These are phyloP conservation scores for Narcine bancroftii DNA, from an alignment of 2,113 vertebrate genomes.

Conservation along the genomic window DNA sequence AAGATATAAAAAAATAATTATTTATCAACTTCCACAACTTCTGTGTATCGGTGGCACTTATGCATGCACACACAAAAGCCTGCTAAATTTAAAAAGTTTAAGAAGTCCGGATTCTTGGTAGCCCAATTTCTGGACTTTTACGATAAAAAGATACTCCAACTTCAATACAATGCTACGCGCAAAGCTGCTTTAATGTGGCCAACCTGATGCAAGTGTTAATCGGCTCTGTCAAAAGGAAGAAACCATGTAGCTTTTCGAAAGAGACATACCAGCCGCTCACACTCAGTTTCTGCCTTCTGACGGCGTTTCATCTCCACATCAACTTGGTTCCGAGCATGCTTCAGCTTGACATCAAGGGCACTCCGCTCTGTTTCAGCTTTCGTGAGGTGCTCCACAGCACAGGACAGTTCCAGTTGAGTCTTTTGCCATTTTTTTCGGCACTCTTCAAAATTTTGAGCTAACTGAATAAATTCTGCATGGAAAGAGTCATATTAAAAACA, in stretches of 20 bases:
- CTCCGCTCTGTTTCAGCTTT: conserved; percentile 77
- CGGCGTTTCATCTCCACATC: conserved; percentile 90
- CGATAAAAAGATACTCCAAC: not conserved
- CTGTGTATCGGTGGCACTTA: too few species aligned
- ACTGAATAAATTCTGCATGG: conserved; percentile 78
- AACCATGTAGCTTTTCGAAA: not conserved
- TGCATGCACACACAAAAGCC: too few species aligned
- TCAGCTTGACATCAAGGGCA: conserved; percentile 87
- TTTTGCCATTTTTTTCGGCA: conserved; percentile 70
- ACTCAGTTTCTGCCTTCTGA: conserved; percentile 84
- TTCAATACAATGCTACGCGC: not conserved
- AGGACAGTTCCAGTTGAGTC: conserved; percentile 66
- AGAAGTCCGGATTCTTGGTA: too few species aligned
- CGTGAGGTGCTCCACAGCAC: conserved; percentile 74
- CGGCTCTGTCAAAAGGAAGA: not conserved
- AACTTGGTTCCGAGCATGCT: conserved; percentile 94
- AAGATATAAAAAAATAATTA: too few species aligned
- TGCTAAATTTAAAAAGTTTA: too few species aligned
- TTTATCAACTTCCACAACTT: too few species aligned
- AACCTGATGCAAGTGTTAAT: not conserved
- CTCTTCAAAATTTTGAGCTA: conserved; percentile 82
- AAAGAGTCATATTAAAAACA: not conserved
- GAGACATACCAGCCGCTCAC: conserved; percentile 78
- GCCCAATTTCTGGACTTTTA: too few species aligned
- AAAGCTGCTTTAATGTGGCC: not conserved